phyloP scores from a whole-genome alignment of 2,797 vertebrate genomes.

The Falco berigora region DNA sequence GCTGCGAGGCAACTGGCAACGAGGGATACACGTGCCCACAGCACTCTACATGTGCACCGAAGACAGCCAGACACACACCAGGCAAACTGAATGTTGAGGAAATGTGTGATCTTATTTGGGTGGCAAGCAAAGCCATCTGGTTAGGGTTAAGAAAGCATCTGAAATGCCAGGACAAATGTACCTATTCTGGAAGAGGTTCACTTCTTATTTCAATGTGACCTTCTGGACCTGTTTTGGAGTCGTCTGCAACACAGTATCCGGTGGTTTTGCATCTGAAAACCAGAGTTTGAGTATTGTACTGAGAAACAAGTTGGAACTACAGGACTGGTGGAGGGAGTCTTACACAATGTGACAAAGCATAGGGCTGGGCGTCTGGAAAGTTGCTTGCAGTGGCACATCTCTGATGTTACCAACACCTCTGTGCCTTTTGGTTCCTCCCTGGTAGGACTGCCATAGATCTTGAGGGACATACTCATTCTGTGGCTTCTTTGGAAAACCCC shows the following conservation, averaged over 20 bases:
- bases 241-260: neutral
- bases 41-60: neutral
- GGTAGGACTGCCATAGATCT: neutral
- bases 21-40: rapidly evolving
- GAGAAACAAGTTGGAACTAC: neutral
- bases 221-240: neutral
- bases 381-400: neutral
- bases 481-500: neutral
- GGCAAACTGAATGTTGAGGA: neutral
- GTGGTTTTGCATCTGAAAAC: neutral
- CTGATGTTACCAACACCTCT: neutral
- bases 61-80: neutral
- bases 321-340: neutral
- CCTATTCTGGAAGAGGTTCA: neutral
- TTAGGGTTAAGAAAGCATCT: neutral
- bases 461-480: neutral
- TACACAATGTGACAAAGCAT: neutral
- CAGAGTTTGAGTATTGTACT: neutral
- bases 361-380: neutral
- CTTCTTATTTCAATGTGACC: neutral
- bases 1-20: neutral
- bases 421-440: neutral
- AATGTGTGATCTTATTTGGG: neutral
- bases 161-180: neutral
- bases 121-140: neutral